Evolutionary conservation across 2,888 invertebrate genomes (phyloP).

Genomic region (Chloroclystis v-ata): DNA sequence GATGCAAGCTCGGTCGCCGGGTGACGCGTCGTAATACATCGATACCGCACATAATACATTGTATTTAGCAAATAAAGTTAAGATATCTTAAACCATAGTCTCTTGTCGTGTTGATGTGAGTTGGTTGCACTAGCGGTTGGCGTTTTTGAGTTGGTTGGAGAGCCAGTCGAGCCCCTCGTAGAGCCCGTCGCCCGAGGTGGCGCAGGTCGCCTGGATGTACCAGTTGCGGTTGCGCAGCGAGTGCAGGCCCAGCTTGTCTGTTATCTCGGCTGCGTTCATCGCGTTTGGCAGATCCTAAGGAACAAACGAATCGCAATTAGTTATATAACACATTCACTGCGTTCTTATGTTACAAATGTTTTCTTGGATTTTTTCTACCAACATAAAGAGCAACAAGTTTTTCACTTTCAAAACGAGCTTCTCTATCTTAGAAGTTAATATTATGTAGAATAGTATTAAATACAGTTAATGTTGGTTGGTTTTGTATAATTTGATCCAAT

Average conservation of each 20-base stretch:
- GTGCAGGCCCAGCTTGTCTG: slow-evolving; percentile 99
- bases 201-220: slow-evolving; percentile 99
- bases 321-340: no score
- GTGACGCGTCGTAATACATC: slow-evolving; percentile 68
- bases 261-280: slow-evolving; percentile 99
- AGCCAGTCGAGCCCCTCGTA: slow-evolving; percentile 99
- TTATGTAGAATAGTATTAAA: no score
- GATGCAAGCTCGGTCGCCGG: slow-evolving; percentile 61
- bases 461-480: no score
- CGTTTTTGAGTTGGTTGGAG: slow-evolving; percentile 99
- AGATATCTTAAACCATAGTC: slow-evolving; percentile 79
- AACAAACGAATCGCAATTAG: background rate
- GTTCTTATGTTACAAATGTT: no score
- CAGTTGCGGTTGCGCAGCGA: slow-evolving; percentile 98
- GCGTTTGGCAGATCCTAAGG: slow-evolving; percentile 98
- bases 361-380: no score
- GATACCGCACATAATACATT: slow-evolving; percentile 76
- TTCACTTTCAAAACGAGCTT: no score
- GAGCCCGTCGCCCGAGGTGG: slow-evolving; percentile 98
- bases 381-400: no score
- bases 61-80: slow-evolving; percentile 78
- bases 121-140: slow-evolving; percentile 88
- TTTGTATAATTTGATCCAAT: no score
- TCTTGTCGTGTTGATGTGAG: slow-evolving; percentile 72
- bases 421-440: no score